Conservation (phyloP, 2,113 vertebrate species). For the Terrapene triunguis region DNA sequence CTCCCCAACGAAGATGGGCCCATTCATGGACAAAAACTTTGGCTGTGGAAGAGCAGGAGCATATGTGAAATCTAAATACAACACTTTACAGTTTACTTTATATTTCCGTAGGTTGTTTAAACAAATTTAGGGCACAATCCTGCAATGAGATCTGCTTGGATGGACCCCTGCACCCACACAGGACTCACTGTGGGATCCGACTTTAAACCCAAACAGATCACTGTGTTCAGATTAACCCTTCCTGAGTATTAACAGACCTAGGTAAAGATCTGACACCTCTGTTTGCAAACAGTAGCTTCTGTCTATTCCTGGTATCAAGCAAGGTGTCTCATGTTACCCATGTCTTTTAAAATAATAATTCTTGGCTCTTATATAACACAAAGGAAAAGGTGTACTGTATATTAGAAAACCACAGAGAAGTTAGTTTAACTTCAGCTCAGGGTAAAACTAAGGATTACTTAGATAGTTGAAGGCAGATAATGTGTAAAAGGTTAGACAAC, state of each 20-base stretch:
- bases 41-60: conserved; percentile 58
- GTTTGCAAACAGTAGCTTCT: background rate
- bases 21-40: conserved; percentile 82
- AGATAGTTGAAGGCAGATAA: too few relatives aligned
- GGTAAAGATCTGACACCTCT: background rate
- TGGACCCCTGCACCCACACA: background rate
- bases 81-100: background rate
- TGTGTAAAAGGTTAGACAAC: background rate
- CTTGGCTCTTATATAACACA: background rate
- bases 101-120: background rate
- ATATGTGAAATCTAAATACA: background rate
- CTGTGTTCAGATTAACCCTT: background rate
- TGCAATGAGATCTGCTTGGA: background rate
- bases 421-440: background rate
- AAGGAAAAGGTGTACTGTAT: background rate
- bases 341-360: background rate
- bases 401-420: background rate
- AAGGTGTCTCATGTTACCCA: background rate
- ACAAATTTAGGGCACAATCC: background rate
- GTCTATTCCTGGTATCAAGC: background rate
- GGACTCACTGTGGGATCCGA: background rate
- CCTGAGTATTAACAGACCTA: background rate
- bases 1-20: conserved; percentile 84
- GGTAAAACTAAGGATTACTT: background rate
- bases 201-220: background rate